Evolutionary conservation across 2,797 vertebrate species (phyloP).

Genomic region (Rhabdophis nuchalis): DNA sequence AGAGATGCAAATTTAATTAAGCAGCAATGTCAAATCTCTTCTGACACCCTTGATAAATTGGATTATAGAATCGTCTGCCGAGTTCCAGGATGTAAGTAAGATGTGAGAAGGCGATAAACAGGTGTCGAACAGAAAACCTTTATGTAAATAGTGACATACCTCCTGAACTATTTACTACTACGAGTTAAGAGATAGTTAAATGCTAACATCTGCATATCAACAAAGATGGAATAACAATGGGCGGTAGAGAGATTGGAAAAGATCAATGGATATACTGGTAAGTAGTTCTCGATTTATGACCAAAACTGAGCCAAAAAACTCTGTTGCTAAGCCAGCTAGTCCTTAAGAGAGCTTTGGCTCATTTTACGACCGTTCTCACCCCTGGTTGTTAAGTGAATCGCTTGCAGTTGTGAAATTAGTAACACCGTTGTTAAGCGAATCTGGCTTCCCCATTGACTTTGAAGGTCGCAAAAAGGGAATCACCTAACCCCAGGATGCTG

Average conservation of each 20-base stretch:
- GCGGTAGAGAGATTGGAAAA: neutral
- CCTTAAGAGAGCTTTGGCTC: too few relatives aligned
- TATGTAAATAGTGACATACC: neutral
- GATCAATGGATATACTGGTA: neutral
- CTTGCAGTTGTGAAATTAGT: too few relatives aligned
- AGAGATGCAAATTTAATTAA: neutral
- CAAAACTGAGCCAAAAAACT: too few relatives aligned
- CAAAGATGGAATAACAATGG: neutral
- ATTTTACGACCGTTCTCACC: too few relatives aligned
- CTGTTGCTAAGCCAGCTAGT: too few relatives aligned
- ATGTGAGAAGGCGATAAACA: neutral
- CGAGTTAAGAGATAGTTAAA: neutral
- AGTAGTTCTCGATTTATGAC: too few relatives aligned
- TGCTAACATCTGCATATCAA: neutral
- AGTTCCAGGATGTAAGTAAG: neutral
- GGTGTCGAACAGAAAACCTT: neutral
- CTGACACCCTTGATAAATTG: neutral
- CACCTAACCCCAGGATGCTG: fast-evolving
- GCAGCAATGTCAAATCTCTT: neutral
- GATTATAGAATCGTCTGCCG: neutral
- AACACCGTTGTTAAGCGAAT: too few relatives aligned
- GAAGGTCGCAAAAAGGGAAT: too few relatives aligned
- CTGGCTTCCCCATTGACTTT: too few relatives aligned
- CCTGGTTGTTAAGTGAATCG: too few relatives aligned
- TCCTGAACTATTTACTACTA: neutral